phyloP scores from a whole-genome alignment of 1,140 invertebrate genomes.

The Camponotus floridanus region DNA sequence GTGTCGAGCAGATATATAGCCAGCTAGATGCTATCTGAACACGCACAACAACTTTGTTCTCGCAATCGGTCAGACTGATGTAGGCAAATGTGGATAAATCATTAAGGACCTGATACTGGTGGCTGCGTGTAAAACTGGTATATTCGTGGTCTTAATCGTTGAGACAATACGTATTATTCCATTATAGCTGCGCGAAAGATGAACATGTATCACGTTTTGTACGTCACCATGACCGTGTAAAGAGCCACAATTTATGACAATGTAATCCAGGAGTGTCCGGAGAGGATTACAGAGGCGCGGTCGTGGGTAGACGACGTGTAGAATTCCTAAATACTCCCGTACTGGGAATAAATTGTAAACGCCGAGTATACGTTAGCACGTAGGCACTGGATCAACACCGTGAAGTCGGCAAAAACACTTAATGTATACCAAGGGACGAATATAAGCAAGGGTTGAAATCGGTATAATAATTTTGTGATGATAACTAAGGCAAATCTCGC shows the following conservation, averaged over 20 bases:
- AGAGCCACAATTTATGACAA: constrained; percentile 50
- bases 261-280: constrained; percentile 46
- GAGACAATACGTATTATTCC: neutral
- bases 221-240: constrained; percentile 34
- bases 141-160: neutral
- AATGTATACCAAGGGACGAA: neutral
- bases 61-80: constrained; percentile 28
- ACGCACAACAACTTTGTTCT: constrained; percentile 22
- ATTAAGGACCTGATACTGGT: neutral
- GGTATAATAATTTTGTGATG: neutral
- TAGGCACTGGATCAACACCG: constrained; percentile 17
- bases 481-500: neutral
- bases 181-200: neutral
- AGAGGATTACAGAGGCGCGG: constrained; percentile 51
- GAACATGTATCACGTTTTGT: constrained; percentile 18
- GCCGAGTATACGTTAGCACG: constrained; percentile 23
- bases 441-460: constrained; percentile 3
- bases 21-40: constrained; percentile 47
- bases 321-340: constrained; percentile 52
- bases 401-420: constrained; percentile 14
- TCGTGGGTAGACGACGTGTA: constrained; percentile 24
- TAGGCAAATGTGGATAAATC: constrained; percentile 33
- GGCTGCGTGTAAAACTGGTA: neutral
- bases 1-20: neutral
- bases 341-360: constrained; percentile 51